Evolutionary conservation across 2,888 invertebrate genomes (phyloP).

Genomic region (Spialia ferax): DNA sequence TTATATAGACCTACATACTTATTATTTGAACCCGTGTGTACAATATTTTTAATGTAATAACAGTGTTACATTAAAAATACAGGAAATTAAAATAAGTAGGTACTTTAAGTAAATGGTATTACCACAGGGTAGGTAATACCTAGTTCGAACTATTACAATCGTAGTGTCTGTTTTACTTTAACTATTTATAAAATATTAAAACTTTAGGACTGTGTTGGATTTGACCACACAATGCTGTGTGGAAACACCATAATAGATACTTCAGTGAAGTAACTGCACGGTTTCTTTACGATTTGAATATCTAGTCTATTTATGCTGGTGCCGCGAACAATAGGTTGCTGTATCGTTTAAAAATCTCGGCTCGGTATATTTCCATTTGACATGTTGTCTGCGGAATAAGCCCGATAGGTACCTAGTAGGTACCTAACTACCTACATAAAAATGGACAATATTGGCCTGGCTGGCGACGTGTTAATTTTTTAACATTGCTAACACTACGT

Average conservation of each 20-base stretch:
- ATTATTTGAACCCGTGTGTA: no score
- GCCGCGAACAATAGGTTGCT: neutral
- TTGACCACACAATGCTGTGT: neutral
- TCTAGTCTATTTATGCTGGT: slow-evolving; percentile 5
- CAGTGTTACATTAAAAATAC: no score
- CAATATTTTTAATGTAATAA: no score
- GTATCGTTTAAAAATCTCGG: slow-evolving; percentile 2
- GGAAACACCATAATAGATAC: neutral
- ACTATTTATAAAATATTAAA: neutral
- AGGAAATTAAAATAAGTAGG: no score
- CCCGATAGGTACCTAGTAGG: no score
- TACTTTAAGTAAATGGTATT: no score
- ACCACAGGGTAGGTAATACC: no score
- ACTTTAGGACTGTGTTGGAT: neutral
- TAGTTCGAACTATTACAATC: no score
- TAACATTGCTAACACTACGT: neutral
- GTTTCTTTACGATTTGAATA: neutral
- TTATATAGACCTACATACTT: no score
- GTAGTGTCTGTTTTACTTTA: no score
- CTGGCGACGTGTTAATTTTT: neutral
- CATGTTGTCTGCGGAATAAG: neutral
- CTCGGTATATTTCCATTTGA: slow-evolving; percentile 2
- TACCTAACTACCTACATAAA: no score
- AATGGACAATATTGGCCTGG: neutral
- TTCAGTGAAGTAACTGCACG: no score